Evolutionary conservation across 2,797 vertebrate species (phyloP).

Genomic region (Benthosema pterotum): DNA sequence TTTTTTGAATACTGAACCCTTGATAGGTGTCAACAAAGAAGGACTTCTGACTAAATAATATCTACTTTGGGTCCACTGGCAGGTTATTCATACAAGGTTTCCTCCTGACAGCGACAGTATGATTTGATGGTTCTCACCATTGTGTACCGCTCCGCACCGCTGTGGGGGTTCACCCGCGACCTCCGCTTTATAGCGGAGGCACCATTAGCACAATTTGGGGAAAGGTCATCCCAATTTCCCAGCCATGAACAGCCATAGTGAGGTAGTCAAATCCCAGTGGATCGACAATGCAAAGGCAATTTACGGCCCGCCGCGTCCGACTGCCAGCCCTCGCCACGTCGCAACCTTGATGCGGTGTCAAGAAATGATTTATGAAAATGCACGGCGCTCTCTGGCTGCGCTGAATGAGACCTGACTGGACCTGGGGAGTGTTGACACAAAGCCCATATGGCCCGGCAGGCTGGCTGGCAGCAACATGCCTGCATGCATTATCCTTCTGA

Average conservation of each 20-base stretch:
- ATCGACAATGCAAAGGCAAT: slow-evolving; percentile 71
- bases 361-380: slow-evolving; percentile 77
- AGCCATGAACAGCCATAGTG: slow-evolving; percentile 49
- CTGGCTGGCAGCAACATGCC: slow-evolving; percentile 9
- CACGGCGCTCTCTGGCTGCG: slow-evolving; percentile 56
- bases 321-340: slow-evolving; percentile 47
- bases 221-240: slow-evolving; percentile 65
- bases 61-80: too few relatives aligned
- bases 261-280: slow-evolving; percentile 49
- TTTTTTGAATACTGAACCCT: too few relatives aligned
- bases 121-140: slow-evolving; percentile 26
- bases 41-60: too few relatives aligned
- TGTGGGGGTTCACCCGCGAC: slow-evolving; percentile 9
- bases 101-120: too few relatives aligned
- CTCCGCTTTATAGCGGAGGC: slow-evolving; percentile 28
- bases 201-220: slow-evolving; percentile 44
- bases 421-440: slow-evolving; percentile 68
- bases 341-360: slow-evolving; percentile 75
- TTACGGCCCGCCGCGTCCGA: slow-evolving; percentile 50
- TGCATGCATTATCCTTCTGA: slow-evolving; percentile 60
- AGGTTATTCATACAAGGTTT: too few relatives aligned
- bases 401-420: slow-evolving; percentile 55
- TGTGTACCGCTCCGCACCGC: background rate
- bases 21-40: too few relatives aligned
- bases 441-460: slow-evolving; percentile 51